Evolutionary conservation across 2,113 vertebrate genomes (phyloP).

Genomic region (Stegastes partitus): DNA sequence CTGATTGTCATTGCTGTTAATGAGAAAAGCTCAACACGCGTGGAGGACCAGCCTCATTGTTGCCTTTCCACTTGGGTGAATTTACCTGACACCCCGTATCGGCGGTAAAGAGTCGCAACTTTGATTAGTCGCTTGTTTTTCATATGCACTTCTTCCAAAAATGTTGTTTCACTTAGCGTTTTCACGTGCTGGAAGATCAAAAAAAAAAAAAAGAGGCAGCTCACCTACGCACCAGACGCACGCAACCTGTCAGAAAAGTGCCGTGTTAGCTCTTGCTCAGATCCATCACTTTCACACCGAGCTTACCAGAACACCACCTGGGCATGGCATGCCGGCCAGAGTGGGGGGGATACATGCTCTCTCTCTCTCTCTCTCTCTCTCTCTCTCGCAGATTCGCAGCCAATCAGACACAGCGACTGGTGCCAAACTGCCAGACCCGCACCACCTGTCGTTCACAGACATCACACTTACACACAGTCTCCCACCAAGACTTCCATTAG

Average conservation of each 20-base stretch:
- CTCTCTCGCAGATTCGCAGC: slow-evolving; percentile 55
- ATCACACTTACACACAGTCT: slow-evolving; percentile 48
- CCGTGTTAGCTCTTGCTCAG: slow-evolving; percentile 40
- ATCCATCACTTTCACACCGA: slow-evolving; percentile 66
- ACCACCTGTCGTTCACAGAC: slow-evolving; percentile 70
- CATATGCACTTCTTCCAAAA: slow-evolving; percentile 15
- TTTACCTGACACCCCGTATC: slow-evolving; percentile 17
- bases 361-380: slow-evolving; percentile 4
- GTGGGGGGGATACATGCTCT: not conserved
- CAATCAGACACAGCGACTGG: slow-evolving; percentile 40
- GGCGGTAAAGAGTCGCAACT: not conserved
- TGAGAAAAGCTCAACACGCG: slow-evolving; percentile 45
- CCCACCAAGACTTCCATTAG: slow-evolving; percentile 2
- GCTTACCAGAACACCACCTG: slow-evolving; percentile 74
- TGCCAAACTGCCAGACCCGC: slow-evolving; percentile 69
- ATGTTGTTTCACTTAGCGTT: slow-evolving; percentile 39
- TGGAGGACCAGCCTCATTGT: slow-evolving; percentile 51
- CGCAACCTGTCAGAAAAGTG: slow-evolving; percentile 66
- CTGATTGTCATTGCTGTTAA: slow-evolving; percentile 59
- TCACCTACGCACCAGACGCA: slow-evolving; percentile 77
- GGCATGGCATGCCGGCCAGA: slow-evolving; percentile 46
- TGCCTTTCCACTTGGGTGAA: slow-evolving; percentile 24
- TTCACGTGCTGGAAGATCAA: slow-evolving; percentile 35
- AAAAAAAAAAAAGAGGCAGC: not conserved
- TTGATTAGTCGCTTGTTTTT: slow-evolving; percentile 55